Percentiles rank a stretch among this genome's conserved stretches.
These are phyloP conservation scores for Eurypyga helias DNA, from an alignment of 2,113 vertebrate species.

Conservation along the genomic window DNA sequence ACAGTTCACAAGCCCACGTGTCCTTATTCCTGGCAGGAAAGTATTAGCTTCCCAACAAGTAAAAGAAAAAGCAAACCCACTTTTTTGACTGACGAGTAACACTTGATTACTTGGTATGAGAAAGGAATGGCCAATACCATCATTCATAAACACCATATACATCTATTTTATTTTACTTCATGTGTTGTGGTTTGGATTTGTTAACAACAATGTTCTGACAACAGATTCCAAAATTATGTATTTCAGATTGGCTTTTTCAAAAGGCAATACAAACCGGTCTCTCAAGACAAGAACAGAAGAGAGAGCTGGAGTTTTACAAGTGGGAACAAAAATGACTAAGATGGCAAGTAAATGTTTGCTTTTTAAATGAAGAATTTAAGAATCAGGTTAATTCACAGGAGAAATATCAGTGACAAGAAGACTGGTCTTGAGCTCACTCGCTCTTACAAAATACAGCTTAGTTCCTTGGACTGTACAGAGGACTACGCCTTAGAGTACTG, in stretches of 20 bases:
- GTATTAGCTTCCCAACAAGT: background rate
- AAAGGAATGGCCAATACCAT: background rate
- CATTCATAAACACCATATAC: background rate
- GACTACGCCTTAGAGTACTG: background rate
- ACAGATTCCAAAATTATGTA: conserved; percentile 44
- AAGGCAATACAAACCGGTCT: conserved; percentile 79
- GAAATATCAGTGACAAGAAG: conserved; percentile 30
- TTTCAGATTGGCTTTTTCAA: conserved; percentile 94
- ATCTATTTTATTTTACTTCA: background rate
- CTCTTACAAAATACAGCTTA: background rate
- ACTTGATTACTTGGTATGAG: background rate
- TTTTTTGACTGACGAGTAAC: background rate
- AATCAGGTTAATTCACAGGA: conserved; percentile 40
- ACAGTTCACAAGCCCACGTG: background rate
- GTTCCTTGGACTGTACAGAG: background rate
- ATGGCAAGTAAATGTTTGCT: conserved; percentile 39
- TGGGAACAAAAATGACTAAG: conserved; percentile 72
- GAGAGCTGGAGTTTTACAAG: conserved; percentile 91
- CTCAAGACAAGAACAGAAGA: conserved; percentile 78
- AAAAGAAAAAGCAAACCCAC: background rate
- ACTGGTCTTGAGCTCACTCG: background rate
- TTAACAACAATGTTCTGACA: background rate
- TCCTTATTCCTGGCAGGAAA: background rate
- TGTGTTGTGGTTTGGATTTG: background rate
- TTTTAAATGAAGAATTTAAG: conserved; percentile 36